Base-by-base conservation (phyloP, 2,113 vertebrate genomes). In the Sclerurus mexicanus region DNA sequence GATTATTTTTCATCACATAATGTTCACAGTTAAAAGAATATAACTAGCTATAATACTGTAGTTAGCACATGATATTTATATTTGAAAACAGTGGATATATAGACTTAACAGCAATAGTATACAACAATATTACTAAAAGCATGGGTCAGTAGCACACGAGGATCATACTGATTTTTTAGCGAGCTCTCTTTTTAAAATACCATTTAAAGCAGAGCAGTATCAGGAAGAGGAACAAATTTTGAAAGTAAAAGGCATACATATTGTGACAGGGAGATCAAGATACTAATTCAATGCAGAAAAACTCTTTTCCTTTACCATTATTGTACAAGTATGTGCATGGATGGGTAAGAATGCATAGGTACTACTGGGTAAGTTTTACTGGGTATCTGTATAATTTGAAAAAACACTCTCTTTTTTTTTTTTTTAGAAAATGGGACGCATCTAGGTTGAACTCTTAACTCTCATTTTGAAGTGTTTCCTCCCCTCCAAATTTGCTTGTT, bases 91-190 rank as follows among this genome's bases (percentile, higher is more conserved):
- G 9, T 33, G 31, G 14, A 52, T 62, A 78, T 40, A 73, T 4
- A 76, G n/a, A 78, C 49, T 53, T 64, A 93, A 67, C 14, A 60
- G 4, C 22, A 76, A 31, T 12, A 37, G 4, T 39, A 30, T 49
- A 67, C 19, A 4, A 9, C 6, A 84, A 8, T 39, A 66, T 78
- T 80, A 23, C 27, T 81, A 24, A 42, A 67, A 59, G 44, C 39
- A 37, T 56, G 12, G 11, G 22, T 55, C 21, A 31, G 30, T 62
- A 69, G 39, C n/a, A 47, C 1, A 13, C 10, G 9, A 31, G 7
- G 6, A 39, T 40, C 12, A 31, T 27, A 15, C 2, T 24, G 8
- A 2, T 1, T 2, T 33, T 75, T 35, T 75, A 3, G 7, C 27
- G 37, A 1, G 5, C 21, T 33, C 35, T 74, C 8, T 46, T 56